Conservation (phyloP, 2,888 invertebrate species). For the Griposia aprilina region DNA sequence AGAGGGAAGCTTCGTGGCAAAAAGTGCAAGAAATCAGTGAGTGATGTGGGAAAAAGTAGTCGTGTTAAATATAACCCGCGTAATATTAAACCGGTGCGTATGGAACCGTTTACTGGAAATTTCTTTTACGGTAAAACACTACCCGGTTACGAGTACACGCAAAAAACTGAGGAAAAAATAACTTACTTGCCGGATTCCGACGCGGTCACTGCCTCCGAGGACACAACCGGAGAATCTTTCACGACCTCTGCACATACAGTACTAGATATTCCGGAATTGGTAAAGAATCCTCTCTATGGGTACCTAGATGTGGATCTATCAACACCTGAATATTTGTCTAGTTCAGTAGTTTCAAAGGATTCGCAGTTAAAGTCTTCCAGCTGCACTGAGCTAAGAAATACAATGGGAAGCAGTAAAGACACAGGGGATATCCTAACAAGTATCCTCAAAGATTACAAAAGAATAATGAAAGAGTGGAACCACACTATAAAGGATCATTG, state of each 20-base stretch:
- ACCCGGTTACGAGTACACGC: conserved; percentile 82
- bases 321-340: conserved; percentile 79
- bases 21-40: conserved; percentile 85
- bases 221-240: conserved; percentile 81
- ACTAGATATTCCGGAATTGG: conserved; percentile 83
- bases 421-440: conserved; percentile 78
- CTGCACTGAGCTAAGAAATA: conserved; percentile 85
- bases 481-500: conserved; percentile 84
- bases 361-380: conserved; percentile 85
- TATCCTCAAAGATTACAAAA: conserved; percentile 86
- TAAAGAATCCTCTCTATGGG: conserved; percentile 86
- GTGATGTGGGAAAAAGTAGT: conserved; percentile 83
- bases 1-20: conserved; percentile 79
- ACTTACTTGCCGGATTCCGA: conserved; percentile 87
- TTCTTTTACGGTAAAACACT: conserved; percentile 88
- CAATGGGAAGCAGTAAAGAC: conserved; percentile 78
- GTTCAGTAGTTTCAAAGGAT: conserved; percentile 80
- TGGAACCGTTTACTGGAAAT: conserved; percentile 87
- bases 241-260: conserved; percentile 83
- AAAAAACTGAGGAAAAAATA: conserved; percentile 86
- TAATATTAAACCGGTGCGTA: conserved; percentile 83
- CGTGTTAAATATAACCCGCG: conserved; percentile 83
- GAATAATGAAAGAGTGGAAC: conserved; percentile 89
- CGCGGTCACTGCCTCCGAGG: conserved; percentile 84
- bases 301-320: conserved; percentile 80